Conservation (phyloP, 2,797 vertebrate genomes). For the Xenops minutus region DNA sequence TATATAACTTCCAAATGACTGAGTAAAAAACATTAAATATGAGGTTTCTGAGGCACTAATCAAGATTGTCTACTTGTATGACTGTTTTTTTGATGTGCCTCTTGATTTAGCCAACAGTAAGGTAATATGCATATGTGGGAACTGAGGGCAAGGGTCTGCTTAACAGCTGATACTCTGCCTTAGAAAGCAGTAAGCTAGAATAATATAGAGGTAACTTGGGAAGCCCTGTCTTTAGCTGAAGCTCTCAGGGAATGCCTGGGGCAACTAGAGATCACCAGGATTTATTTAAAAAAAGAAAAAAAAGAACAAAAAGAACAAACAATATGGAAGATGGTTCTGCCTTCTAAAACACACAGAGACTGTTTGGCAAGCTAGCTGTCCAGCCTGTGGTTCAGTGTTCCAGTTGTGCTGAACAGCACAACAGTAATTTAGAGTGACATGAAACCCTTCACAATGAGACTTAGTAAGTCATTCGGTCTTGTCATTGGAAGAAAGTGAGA, state of each 20-base stretch:
- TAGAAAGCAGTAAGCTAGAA: background rate
- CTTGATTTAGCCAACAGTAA: background rate
- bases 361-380: background rate
- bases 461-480: background rate
- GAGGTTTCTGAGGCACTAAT: background rate
- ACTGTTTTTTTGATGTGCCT: background rate
- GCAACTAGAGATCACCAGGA: background rate
- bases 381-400: background rate
- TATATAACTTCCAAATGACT: background rate
- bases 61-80: background rate
- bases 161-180: background rate
- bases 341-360: background rate
- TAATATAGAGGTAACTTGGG: background rate
- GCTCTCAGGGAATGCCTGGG: background rate
- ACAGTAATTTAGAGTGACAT: background rate
- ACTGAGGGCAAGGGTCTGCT: background rate
- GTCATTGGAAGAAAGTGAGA: background rate
- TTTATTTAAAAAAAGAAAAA: background rate
- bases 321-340: background rate
- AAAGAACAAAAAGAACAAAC: background rate
- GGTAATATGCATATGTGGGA: background rate
- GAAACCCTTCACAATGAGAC: background rate
- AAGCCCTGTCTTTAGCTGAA: background rate
- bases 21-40: background rate
- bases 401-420: background rate